These are phyloP conservation scores for Lithosia quadra DNA, from an alignment of 2,888 invertebrate species.

Conservation along the genomic window DNA sequence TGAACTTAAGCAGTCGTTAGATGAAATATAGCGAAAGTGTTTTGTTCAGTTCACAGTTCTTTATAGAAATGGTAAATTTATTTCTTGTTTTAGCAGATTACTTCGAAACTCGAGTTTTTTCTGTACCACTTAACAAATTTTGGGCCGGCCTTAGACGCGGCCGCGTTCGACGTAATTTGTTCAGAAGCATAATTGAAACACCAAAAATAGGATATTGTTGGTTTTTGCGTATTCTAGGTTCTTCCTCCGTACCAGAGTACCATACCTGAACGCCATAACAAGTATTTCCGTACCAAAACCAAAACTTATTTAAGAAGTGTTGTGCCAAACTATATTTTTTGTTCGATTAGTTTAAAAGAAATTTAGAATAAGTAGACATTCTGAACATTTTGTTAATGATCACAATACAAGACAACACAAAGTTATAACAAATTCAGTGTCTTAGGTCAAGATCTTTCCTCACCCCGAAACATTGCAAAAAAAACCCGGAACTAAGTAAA, in stretches of 20 bases:
- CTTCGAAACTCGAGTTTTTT: constrained; percentile 22
- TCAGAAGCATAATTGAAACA: not conserved
- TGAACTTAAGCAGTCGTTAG: constrained; percentile 10
- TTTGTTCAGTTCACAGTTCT: constrained; percentile 12
- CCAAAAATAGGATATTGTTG: constrained; percentile 4
- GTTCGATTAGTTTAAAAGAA: no score
- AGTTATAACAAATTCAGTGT: no score
- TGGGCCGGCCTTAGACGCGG: not conserved
- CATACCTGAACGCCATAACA: no score
- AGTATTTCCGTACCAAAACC: no score
- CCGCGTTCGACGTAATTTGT: not conserved
- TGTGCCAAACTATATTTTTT: not conserved
- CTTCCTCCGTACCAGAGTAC: no score
- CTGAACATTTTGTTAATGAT: no score
- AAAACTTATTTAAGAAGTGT: not conserved
- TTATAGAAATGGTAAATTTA: constrained; percentile 19
- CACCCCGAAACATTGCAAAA: no score
- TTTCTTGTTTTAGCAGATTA: constrained; percentile 29
- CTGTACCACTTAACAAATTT: constrained; percentile 10
- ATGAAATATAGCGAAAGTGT: constrained; percentile 15
- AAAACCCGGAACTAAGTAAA: no score
- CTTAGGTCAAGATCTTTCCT: no score
- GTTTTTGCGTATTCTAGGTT: not conserved
- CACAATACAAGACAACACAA: no score
- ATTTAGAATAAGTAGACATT: no score